Evolutionary conservation across 2,797 vertebrate species (phyloP).

Genomic region (Gouania willdenowi): DNA sequence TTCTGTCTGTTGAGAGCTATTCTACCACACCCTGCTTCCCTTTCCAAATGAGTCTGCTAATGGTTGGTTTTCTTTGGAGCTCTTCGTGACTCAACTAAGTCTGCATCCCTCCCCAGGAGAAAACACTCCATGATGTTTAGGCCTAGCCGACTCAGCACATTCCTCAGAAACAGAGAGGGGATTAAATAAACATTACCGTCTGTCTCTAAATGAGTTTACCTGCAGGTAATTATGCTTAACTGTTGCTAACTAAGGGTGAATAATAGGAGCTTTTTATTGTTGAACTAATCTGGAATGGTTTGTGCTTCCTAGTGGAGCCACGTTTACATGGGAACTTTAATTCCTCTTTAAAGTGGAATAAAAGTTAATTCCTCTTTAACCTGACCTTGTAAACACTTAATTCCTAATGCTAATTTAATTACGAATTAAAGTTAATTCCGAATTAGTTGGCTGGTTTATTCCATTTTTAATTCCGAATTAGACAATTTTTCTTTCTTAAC

Average conservation of each 20-base stretch:
- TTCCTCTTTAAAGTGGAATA: too few species aligned
- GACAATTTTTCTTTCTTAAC: too few species aligned
- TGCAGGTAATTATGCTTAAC: conserved; percentile 64
- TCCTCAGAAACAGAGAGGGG: conserved; percentile 53
- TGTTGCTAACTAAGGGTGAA: conserved; percentile 57
- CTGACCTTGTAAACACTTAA: too few species aligned
- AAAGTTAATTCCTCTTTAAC: too few species aligned
- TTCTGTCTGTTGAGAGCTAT: conserved; percentile 11
- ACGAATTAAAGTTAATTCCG: too few species aligned
- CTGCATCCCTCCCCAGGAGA: background rate
- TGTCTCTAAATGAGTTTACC: conserved; percentile 57
- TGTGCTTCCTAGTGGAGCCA: conserved; percentile 22
- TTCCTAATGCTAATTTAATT: too few species aligned
- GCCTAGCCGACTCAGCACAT: conserved; percentile 50
- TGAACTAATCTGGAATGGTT: conserved; percentile 29
- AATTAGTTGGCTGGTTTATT: too few species aligned
- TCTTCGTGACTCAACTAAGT: conserved; percentile 30
- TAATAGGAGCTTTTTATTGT: conserved; percentile 56
- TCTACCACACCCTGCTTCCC: conserved; percentile 44
- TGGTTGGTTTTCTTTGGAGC: conserved; percentile 20
- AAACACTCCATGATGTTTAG: conserved; percentile 7
- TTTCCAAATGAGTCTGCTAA: conserved; percentile 18
- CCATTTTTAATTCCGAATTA: too few species aligned
- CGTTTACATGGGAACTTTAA: too few species aligned
- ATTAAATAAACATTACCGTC: conserved; percentile 58